These are phyloP conservation scores for Mormyrus lacerda DNA, from an alignment of 2,113 vertebrate genomes.

Conservation along the genomic window DNA sequence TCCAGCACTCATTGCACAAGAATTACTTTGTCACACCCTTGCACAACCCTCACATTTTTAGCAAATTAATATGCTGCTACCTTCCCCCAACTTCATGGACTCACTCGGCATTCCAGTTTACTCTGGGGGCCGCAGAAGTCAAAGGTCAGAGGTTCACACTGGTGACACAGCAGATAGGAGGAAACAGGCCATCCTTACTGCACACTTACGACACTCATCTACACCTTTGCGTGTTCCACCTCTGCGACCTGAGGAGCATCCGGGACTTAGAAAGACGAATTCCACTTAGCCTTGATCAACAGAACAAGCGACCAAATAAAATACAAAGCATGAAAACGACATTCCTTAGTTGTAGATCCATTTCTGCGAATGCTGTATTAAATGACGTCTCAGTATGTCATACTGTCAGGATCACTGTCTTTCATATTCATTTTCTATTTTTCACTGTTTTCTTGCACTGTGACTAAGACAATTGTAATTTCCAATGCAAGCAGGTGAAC, in stretches of 20 bases:
- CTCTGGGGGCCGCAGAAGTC: neutral
- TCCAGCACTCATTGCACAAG: neutral
- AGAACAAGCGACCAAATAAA: neutral
- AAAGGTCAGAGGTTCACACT: neutral
- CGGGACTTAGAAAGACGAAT: neutral
- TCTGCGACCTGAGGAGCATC: neutral
- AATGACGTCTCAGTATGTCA: neutral
- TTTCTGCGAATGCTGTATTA: no score
- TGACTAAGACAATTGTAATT: neutral
- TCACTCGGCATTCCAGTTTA: neutral
- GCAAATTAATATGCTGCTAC: neutral
- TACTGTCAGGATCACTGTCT: neutral
- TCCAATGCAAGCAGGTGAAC: neutral
- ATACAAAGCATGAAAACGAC: neutral
- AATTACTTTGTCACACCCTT: neutral
- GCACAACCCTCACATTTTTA: neutral
- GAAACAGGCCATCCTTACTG: neutral
- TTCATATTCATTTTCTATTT: neutral
- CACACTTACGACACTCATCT: neutral
- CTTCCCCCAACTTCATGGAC: neutral
- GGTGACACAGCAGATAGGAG: neutral
- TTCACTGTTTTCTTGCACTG: neutral
- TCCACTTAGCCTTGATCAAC: neutral
- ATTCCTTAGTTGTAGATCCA: no score
- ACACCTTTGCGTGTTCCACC: neutral